phyloP scores from a whole-genome alignment of 2,888 invertebrate species.

The Drosophila birchii region DNA sequence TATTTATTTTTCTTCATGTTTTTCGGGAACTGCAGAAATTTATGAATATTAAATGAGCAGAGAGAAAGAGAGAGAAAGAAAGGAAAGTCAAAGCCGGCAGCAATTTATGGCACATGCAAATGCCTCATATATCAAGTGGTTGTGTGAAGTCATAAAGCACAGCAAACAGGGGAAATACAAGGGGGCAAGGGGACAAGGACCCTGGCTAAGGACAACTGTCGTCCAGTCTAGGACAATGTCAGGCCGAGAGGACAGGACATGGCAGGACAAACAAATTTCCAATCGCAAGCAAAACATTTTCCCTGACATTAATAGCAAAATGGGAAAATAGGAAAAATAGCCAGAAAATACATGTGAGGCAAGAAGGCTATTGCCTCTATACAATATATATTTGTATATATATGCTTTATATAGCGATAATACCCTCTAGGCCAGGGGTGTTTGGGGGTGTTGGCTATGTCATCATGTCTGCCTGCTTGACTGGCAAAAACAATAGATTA shows the following conservation, averaged over 20 bases:
- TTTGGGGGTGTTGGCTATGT: conserved; percentile 23
- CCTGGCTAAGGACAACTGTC: conserved; percentile 31
- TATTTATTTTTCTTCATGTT: conserved; percentile 42
- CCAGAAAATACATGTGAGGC: conserved; percentile 15
- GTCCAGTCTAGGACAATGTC: conserved; percentile 39
- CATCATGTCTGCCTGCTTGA: conserved; percentile 58
- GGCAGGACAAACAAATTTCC: conserved; percentile 72
- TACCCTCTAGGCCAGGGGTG: conserved; percentile 3
- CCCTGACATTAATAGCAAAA: conserved; percentile 71
- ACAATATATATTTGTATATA: conserved; percentile 15
- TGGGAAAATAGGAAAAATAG: conserved; percentile 39
- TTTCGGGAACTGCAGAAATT: conserved; percentile 60
- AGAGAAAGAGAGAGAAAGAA: not conserved
- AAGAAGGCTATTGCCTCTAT: not conserved
- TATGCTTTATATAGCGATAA: conserved; percentile 43
- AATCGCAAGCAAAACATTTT: conserved; percentile 74
- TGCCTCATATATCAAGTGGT: conserved; percentile 72
- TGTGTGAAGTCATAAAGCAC: conserved; percentile 68
- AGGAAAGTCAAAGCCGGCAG: conserved; percentile 50
- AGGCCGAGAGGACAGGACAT: conserved; percentile 27
- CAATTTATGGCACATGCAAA: conserved; percentile 77
- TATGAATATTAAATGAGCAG: conserved; percentile 76
- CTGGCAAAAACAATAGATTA: conserved; percentile 74
- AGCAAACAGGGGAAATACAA: conserved; percentile 5
- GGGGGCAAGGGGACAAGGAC: conserved; percentile 1